phyloP scores from a whole-genome alignment of 2,888 invertebrate species.

The Dexiosoma caninum region DNA sequence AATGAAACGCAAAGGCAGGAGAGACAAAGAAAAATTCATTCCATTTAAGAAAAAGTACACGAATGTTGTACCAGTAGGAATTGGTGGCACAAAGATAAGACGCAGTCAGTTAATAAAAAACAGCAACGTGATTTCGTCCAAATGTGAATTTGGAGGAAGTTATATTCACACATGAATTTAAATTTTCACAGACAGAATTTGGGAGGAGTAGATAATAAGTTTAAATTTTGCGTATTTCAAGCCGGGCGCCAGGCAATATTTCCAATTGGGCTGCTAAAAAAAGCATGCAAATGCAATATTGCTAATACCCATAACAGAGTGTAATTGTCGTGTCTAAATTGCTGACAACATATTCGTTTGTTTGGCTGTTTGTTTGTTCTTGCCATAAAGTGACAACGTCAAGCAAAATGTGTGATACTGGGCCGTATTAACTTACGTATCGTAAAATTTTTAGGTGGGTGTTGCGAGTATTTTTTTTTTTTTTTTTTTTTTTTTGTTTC shows the following conservation, averaged over 20 bases:
- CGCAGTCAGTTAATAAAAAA: too few relatives aligned
- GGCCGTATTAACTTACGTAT: background rate
- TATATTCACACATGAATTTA: too few relatives aligned
- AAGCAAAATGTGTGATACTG: slow-evolving; percentile 13
- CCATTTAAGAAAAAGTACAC: background rate
- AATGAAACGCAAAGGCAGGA: background rate
- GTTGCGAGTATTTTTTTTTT: background rate
- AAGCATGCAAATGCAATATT: slow-evolving; percentile 8
- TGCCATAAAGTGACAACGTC: slow-evolving; percentile 45
- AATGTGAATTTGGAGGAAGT: too few relatives aligned
- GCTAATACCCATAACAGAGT: background rate
- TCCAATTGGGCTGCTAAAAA: background rate
- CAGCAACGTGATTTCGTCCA: too few relatives aligned
- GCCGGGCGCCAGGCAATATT: too few relatives aligned
- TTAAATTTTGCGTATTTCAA: too few relatives aligned
- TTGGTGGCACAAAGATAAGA: background rate
- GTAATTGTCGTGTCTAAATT: slow-evolving; percentile 67
- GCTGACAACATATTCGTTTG: slow-evolving; percentile 67
- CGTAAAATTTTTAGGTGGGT: slow-evolving; percentile 27
- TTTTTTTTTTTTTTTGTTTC: slow-evolving; percentile 1
- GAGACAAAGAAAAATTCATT: background rate
- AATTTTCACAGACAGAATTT: too few relatives aligned
- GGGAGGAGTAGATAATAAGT: too few relatives aligned
- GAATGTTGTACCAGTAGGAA: background rate
- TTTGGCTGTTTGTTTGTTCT: slow-evolving; percentile 45